phyloP scores from a whole-genome alignment of 2,888 invertebrate genomes.

The Drosophila testacea region DNA sequence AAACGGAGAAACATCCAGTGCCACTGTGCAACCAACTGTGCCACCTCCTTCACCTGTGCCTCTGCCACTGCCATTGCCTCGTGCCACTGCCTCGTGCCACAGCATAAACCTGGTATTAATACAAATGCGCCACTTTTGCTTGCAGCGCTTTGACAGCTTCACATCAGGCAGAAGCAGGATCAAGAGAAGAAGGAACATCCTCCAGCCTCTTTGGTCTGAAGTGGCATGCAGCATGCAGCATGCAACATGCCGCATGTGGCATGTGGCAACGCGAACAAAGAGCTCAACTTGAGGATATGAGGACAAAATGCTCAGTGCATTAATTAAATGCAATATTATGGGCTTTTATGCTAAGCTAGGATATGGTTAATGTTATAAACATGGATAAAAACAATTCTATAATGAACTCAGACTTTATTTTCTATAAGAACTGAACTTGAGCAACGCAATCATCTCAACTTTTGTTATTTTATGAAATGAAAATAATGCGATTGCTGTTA shows the following conservation, averaged over 20 bases:
- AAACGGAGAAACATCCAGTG: constrained; percentile 19
- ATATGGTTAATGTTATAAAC: constrained; percentile 21
- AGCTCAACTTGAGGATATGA: constrained; percentile 43
- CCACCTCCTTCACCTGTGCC: constrained; percentile 1
- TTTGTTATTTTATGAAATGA: constrained; percentile 16
- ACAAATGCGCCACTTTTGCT: constrained; percentile 70
- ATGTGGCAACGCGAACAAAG: constrained; percentile 47
- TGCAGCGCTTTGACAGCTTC: constrained; percentile 67
- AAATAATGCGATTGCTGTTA: not conserved
- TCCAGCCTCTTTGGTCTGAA: constrained; percentile 59
- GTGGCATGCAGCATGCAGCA: constrained; percentile 46
- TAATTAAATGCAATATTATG: constrained; percentile 66
- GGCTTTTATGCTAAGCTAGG: constrained; percentile 16
- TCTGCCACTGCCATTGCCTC: constrained; percentile 14
- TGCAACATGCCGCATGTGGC: constrained; percentile 34
- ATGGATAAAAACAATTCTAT: constrained; percentile 5
- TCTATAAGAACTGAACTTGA: constrained; percentile 1
- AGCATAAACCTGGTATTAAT: constrained; percentile 52
- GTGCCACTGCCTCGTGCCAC: constrained; percentile 12
- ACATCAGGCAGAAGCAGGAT: constrained; percentile 13
- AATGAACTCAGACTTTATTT: constrained; percentile 1
- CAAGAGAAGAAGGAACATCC: not conserved
- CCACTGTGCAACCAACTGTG: not conserved
- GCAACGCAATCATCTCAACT: constrained; percentile 20
- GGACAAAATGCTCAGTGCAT: constrained; percentile 61